Percentiles rank a stretch among this genome's conserved stretches.
phyloP scores from a whole-genome alignment of 2,113 vertebrate species.

The Muscicapa adusta region DNA sequence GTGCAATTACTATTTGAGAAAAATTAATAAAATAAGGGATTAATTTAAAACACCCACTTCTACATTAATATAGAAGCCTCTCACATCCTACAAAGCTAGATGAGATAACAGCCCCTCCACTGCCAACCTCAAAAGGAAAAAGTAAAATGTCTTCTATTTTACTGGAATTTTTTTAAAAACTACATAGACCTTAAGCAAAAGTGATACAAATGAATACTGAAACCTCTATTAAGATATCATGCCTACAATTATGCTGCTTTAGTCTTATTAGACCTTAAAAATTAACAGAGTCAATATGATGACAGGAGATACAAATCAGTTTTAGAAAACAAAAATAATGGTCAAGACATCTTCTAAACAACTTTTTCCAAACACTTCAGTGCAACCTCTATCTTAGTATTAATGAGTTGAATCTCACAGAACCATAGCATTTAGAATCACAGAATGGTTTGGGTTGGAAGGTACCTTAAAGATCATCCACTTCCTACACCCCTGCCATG shows the following conservation, averaged over 20 bases:
- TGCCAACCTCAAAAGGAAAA: not conserved
- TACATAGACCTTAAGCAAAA: not conserved
- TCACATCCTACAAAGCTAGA: not conserved
- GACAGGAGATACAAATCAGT: not conserved
- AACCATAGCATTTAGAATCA: not conserved
- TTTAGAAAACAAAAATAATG: not conserved
- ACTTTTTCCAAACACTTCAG: not conserved
- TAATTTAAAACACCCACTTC: not conserved
- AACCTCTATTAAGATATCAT: not conserved
- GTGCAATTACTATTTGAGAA: not conserved
- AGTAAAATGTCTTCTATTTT: not conserved
- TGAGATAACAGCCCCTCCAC: not conserved
- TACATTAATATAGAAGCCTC: not conserved
- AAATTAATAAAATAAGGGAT: conserved; percentile 11
- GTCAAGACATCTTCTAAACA: not conserved
- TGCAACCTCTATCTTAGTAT: not conserved
- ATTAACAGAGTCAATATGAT: not conserved
- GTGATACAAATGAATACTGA: not conserved
- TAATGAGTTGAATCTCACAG: not conserved
- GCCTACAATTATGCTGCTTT: not conserved
- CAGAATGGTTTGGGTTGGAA: not conserved
- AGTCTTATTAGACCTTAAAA: not conserved
- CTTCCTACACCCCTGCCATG: not conserved
- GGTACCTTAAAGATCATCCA: not conserved
- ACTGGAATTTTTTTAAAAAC: not conserved